These are phyloP conservation scores for Autographa pulchrina DNA, from an alignment of 2,888 invertebrate species.

Conservation along the genomic window DNA sequence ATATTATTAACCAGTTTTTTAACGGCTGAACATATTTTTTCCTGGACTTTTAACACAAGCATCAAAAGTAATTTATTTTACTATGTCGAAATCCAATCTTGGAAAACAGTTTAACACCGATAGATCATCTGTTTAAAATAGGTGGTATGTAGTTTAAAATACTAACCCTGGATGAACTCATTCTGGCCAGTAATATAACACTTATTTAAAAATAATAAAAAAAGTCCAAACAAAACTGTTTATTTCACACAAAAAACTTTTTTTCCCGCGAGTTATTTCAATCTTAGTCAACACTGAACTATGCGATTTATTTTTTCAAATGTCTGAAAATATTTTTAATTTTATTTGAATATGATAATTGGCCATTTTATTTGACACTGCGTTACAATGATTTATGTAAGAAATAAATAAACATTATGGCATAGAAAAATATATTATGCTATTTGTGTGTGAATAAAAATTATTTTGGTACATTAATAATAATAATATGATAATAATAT, in stretches of 20 bases:
- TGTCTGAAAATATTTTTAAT: neutral
- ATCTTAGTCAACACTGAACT: constrained; percentile 19
- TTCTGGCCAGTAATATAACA: constrained; percentile 20
- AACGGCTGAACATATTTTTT: too few relatives aligned
- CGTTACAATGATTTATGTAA: constrained; percentile 28
- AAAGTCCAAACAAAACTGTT: neutral
- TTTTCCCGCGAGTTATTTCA: constrained; percentile 12
- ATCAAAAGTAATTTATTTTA: too few relatives aligned
- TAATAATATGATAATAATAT: too few relatives aligned
- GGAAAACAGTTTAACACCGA: too few relatives aligned
- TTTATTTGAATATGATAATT: constrained; percentile 31
- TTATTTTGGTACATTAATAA: neutral
- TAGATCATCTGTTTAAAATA: too few relatives aligned
- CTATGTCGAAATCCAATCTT: too few relatives aligned
- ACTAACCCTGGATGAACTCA: neutral
- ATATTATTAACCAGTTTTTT: too few relatives aligned
- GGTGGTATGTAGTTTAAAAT: neutral
- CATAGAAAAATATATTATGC: neutral
- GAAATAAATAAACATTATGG: constrained; percentile 18
- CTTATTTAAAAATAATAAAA: neutral
- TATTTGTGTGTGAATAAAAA: neutral
- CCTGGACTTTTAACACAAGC: too few relatives aligned
- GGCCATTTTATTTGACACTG: constrained; percentile 17
- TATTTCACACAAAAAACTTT: neutral
- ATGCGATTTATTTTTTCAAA: neutral